phyloP scores from a whole-genome alignment of 2,113 vertebrate genomes.

The Podarcis raffonei region DNA sequence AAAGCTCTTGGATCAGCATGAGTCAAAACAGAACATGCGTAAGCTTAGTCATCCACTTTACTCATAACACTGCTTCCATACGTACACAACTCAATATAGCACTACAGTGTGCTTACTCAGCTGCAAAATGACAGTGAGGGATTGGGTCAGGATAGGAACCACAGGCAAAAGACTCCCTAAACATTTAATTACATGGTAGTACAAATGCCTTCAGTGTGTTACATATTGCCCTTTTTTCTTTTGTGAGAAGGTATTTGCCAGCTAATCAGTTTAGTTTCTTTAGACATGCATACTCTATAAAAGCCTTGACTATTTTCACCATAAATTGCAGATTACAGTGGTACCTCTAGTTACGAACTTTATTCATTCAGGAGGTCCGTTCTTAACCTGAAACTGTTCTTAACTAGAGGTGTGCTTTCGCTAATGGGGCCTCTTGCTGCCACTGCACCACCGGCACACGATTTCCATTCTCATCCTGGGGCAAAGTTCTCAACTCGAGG shows the following conservation, averaged over 20 bases:
- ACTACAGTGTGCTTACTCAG: too few relatives aligned
- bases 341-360: too few relatives aligned
- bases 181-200: background rate
- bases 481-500: too few relatives aligned
- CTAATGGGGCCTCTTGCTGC: too few relatives aligned
- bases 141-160: background rate
- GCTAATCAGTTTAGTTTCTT: background rate
- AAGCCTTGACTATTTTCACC: background rate
- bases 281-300: background rate
- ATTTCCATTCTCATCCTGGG: too few relatives aligned
- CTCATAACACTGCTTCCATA: background rate
- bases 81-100: background rate
- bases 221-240: background rate
- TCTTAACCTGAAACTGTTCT: too few relatives aligned
- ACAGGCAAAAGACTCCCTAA: background rate
- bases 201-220: background rate
- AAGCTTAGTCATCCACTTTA: background rate
- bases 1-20: too few relatives aligned
- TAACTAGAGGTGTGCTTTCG: too few relatives aligned
- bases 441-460: too few relatives aligned
- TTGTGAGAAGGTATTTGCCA: background rate
- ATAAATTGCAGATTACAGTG: background rate
- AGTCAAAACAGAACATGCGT: background rate
- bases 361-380: too few relatives aligned
- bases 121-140: too few relatives aligned